These are phyloP conservation scores for Epiblema foenella DNA, from an alignment of 2,888 invertebrate genomes.

Conservation along the genomic window DNA sequence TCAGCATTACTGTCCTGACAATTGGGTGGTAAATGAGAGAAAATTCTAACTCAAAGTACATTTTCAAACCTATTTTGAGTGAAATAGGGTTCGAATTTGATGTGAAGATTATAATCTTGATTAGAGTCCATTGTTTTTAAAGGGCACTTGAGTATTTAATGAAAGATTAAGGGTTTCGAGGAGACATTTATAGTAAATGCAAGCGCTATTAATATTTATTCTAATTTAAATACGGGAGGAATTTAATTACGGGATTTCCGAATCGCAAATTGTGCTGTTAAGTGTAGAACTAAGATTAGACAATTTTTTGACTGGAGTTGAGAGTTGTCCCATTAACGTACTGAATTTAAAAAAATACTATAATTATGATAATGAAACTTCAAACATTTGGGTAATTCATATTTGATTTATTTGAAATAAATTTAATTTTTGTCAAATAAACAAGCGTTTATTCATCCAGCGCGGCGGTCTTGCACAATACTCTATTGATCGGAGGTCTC, in stretches of 20 bases:
- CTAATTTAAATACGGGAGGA: not conserved
- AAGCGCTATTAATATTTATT: constrained; percentile 19
- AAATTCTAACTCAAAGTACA: not conserved
- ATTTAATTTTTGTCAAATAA: no score
- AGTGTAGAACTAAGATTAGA: no score
- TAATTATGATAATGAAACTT: no score
- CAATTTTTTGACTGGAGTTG: no score
- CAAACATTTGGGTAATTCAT: no score
- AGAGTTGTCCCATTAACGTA: no score
- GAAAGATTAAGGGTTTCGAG: constrained; percentile 32
- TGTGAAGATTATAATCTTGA: not conserved
- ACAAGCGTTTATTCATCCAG: no score
- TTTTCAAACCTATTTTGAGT: not conserved
- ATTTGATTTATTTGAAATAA: no score
- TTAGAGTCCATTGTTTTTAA: constrained; percentile 26
- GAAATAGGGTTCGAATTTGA: constrained; percentile 1
- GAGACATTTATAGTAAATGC: constrained; percentile 15
- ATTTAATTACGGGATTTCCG: not conserved
- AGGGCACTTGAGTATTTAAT: constrained; percentile 29
- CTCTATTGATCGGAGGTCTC: no score
- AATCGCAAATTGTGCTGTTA: not conserved
- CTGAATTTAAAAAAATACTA: no score
- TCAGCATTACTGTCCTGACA: constrained; percentile 28
- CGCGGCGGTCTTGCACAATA: no score
- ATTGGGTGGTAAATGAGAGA: constrained; percentile 29